Evolutionary conservation across 2,113 vertebrate species (phyloP).

Genomic region (Rhodinocichla rosea): DNA sequence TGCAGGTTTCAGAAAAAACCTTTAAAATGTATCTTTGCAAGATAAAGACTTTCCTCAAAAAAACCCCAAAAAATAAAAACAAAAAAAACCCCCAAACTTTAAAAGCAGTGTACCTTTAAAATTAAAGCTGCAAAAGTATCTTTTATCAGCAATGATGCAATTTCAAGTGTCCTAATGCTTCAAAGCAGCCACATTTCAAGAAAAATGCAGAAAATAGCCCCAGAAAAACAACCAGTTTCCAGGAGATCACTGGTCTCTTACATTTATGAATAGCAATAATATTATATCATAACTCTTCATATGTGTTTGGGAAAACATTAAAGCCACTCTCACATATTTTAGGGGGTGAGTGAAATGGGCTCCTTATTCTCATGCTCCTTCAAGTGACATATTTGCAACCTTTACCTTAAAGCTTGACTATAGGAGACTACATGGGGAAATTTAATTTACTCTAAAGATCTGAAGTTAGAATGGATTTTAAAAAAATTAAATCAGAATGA

Average conservation of each 20-base stretch:
- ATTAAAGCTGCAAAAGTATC: background rate
- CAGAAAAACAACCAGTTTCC: background rate
- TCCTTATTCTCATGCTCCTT: background rate
- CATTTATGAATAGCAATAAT: background rate
- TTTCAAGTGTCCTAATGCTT: background rate
- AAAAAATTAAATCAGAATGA: background rate
- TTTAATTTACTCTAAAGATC: background rate
- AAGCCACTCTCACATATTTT: background rate
- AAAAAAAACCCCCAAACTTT: background rate
- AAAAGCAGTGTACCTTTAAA: background rate
- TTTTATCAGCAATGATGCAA: background rate
- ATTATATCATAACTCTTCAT: background rate
- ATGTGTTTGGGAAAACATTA: background rate
- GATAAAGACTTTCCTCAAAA: background rate
- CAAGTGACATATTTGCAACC: background rate
- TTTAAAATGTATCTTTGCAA: background rate
- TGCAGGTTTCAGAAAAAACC: background rate
- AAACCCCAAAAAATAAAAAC: background rate
- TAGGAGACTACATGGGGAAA: background rate
- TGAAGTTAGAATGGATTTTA: background rate
- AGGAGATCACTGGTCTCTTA: background rate
- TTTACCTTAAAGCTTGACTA: background rate
- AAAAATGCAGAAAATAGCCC: background rate
- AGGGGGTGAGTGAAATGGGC: background rate
- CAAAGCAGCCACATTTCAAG: background rate